Conservation (phyloP, 2,797 vertebrate species). For the Knipowitschia caucasica region DNA sequence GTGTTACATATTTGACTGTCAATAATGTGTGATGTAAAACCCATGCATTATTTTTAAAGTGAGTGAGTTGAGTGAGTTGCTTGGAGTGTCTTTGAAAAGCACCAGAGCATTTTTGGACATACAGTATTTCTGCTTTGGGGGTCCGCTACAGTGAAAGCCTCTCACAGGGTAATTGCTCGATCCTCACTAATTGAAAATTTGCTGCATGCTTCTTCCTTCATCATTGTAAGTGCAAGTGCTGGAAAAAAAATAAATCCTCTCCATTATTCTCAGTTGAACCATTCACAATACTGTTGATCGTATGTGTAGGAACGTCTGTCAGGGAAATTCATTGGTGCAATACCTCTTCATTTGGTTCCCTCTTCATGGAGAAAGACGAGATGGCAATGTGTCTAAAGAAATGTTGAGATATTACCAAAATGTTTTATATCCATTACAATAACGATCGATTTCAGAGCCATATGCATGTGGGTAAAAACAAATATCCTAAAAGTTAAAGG, state of each 20-base stretch:
- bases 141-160: background rate
- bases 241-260: constrained; percentile 11
- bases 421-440: background rate
- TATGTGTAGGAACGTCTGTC: background rate
- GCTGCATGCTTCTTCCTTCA: background rate
- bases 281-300: constrained; percentile 16
- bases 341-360: background rate
- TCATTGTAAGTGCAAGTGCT: background rate
- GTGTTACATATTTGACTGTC: too few relatives aligned
- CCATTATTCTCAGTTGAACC: constrained; percentile 4
- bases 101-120: background rate
- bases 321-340: background rate
- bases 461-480: too few relatives aligned
- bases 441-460: background rate
- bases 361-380: background rate
- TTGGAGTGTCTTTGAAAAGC: background rate
- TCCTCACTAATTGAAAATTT: constrained; percentile 1
- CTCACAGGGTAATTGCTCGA: constrained; percentile 1
- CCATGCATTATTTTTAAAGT: too few relatives aligned
- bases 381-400: too few relatives aligned
- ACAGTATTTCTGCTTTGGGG: background rate
- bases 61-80: background rate
- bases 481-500: too few relatives aligned
- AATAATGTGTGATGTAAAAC: too few relatives aligned
- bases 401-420: background rate